Base-by-base conservation (phyloP, 2,113 vertebrate species). In the Grantiella picta region DNA sequence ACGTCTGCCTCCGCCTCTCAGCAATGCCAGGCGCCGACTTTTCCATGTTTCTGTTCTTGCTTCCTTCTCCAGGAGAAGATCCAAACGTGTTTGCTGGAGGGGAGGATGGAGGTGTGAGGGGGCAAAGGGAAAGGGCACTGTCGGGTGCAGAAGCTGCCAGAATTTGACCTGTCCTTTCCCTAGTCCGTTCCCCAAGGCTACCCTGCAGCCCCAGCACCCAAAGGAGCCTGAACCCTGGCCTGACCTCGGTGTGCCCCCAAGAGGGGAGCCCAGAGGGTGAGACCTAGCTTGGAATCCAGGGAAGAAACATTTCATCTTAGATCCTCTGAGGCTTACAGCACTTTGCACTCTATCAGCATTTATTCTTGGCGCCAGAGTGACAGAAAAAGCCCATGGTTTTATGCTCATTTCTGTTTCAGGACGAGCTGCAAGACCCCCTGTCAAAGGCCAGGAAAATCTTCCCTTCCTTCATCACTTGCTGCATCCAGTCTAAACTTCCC, bases 331-430 rank as follows among this genome's bases (percentile, higher is more conserved):
- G 80, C 52, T 60, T 56, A 15, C 60, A 94, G 94, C 91, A 95
- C 86, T 93, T 96, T 40, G 60, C 82, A 89, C 83, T 90, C 88
- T 45, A 28, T 35, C 6, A 2, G 23, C n/a, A 10, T 81, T 92
- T 90, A 23, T 86, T 77, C 72, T 47, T 10, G 1, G 24, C 80
- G 64, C 11, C 2, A 3, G 60, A 17, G 38, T 63, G 64, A 49
- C 3, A 11, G 76, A 73, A 69, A 54, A 83, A 93, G 64, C 44
- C n/a, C 9, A 7, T 56, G 61, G 59, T 40, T 81, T 72, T 83
- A 33, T 59, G 8, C 28, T 85, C 23, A 53, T 21, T 85, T 90
- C 66, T 54, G 27, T 59, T 68, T 50, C 59, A 77, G 79, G 38
- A 59, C 29, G 69, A 22, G 29, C 42, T 72, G n/a, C 12, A 61